A percentile compares a stretch with the other conserved stretches of the same genome.
phyloP scores from a whole-genome alignment of 1,140 invertebrate species.

The Trachymyrmex cornetzi region DNA sequence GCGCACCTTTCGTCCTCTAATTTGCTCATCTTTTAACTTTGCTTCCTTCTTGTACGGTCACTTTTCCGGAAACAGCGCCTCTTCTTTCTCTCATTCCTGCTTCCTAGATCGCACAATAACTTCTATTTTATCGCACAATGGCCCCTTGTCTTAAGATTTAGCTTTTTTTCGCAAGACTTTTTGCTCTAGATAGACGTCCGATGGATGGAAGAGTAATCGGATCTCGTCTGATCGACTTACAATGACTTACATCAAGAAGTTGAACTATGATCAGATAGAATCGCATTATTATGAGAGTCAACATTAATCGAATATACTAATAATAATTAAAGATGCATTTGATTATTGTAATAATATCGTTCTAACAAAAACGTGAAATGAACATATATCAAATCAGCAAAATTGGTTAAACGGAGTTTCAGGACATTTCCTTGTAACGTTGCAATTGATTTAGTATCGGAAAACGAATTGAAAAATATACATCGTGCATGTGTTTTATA shows the following conservation, averaged over 20 bases:
- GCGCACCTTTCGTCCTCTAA: not conserved
- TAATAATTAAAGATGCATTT: not conserved
- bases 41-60: not conserved
- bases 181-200: not conserved
- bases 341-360: not conserved
- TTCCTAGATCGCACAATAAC: conserved; percentile 71
- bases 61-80: not conserved
- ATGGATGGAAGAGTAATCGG: conserved; percentile 22
- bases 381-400: not conserved
- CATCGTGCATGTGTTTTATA: not conserved
- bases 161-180: not conserved
- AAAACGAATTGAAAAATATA: not conserved
- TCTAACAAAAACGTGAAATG: not conserved
- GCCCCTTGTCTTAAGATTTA: conserved; percentile 63
- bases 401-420: not conserved
- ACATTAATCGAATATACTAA: conserved; percentile 30
- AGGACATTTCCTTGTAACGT: not conserved
- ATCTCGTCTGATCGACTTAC: conserved; percentile 41
- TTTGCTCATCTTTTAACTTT: conserved; percentile 8
- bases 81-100: conserved; percentile 59
- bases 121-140: conserved; percentile 65
- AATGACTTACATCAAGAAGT: conserved; percentile 28
- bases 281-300: conserved; percentile 12
- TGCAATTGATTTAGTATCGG: not conserved
- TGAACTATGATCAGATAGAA: conserved; percentile 27